Base-by-base conservation (phyloP, 2,888 invertebrate species). In the Amiota mariae region DNA sequence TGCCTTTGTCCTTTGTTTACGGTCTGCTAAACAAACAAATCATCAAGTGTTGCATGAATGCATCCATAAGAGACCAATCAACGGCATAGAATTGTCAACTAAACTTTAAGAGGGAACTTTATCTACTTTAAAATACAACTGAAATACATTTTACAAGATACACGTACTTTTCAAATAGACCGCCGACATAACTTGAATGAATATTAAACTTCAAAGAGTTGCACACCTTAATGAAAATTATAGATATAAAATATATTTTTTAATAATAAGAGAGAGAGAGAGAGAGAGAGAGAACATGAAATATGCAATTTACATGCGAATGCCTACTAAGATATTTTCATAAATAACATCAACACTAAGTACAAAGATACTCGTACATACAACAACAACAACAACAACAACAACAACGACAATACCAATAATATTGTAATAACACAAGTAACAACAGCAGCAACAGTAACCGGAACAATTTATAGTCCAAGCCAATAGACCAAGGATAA, bases 301-400 rank as follows among this genome's bases (percentile, higher is more conserved):
- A 79, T 81, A 85, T 85, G 86, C 84, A 81, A 84, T 84, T 85
- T 85, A 81, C 79, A 84, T 84, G 84, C 82, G 79, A 72, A 81
- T 80, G 77, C 56, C 56, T 36, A 36, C 36, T 36, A 36, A 36
- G 36, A 72, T 72, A 72, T 57, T 66, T 72, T 72, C 71, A 71
- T 71, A 71, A 71, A 49, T 59, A 75, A 79, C 78, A 73, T 75
- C 78, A 76, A 64, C 71, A 74, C 73, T 77, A 79, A 80, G 77
- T 80, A 77, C 76, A 75, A 63, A 71, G 24, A 15, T 18, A 54
- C 47, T 24, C 18, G 49, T 15, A 13, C 61, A n/a, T 63, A 72
- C 72, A 75, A 51, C 47, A 61, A 67, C 61, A 74, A 57, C 75
- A 77, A 78, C 73, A 72, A 66, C 56, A 57, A 56, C 47, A 36